phyloP scores from a whole-genome alignment of 2,888 invertebrate species.

The Aspidiotus destructor region DNA sequence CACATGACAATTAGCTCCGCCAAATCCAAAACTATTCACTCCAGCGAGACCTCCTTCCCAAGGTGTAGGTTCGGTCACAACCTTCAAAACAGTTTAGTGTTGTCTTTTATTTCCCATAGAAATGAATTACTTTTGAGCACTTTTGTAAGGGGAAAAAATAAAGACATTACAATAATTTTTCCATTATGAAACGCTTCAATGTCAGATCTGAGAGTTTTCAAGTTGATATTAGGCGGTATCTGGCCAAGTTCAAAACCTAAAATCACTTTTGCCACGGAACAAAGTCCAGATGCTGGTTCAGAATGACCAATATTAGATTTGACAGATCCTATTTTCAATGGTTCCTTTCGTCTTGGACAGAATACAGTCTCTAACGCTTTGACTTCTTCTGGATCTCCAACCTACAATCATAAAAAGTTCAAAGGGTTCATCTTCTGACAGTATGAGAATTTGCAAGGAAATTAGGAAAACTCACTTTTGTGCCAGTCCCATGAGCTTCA shows the following conservation, averaged over 20 bases:
- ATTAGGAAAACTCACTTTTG: conserved; percentile 42
- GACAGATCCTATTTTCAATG: conserved; percentile 76
- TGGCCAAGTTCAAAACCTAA: conserved; percentile 69
- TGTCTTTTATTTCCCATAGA: too few species aligned
- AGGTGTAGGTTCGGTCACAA: conserved; percentile 61
- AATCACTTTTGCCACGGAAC: conserved; percentile 70
- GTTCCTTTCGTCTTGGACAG: conserved; percentile 61
- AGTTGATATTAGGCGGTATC: conserved; percentile 82
- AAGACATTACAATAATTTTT: conserved; percentile 41
- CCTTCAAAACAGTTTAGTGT: conserved; percentile 42
- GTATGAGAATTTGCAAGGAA: too few species aligned
- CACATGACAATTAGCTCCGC: conserved; percentile 74
- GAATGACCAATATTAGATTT: conserved; percentile 92
- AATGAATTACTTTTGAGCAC: neutral
- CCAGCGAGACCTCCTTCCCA: conserved; percentile 67
- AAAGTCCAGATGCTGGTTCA: conserved; percentile 75
- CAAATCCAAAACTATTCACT: conserved; percentile 88
- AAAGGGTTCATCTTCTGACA: too few species aligned
- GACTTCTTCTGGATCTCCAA: conserved; percentile 88
- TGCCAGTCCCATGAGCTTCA: conserved; percentile 76
- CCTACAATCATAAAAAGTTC: conserved; percentile 40
- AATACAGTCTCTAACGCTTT: conserved; percentile 70
- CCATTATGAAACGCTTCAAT: conserved; percentile 51
- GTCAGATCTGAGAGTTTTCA: conserved; percentile 49
- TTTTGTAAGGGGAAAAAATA: neutral